A percentile compares a stretch with the other conserved stretches of the same genome.
Conservation (phyloP, 2,888 invertebrate genomes). For the Venusia cambrica region DNA sequence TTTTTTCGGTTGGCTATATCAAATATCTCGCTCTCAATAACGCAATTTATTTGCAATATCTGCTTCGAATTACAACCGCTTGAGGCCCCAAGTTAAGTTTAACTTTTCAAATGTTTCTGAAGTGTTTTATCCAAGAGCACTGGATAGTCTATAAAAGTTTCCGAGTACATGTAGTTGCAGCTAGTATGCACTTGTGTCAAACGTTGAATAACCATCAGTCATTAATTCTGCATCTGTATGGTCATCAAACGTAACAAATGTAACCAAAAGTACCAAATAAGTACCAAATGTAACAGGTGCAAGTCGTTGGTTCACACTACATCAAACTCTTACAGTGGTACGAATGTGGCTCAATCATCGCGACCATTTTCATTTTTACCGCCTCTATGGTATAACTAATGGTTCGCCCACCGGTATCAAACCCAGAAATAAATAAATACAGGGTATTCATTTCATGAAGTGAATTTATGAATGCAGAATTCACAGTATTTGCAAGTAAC, state of each 20-base stretch:
- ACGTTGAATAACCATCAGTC: constrained; percentile 13
- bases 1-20: neutral
- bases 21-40: neutral
- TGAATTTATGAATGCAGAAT: no score
- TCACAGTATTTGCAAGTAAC: no score
- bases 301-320: constrained; percentile 12
- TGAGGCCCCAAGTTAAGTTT: no score
- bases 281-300: constrained; percentile 43
- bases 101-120: no score
- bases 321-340: constrained; percentile 4
- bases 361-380: no score
- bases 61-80: constrained; percentile 6
- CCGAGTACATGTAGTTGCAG: no score
- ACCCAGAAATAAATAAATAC: no score
- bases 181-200: constrained; percentile 18
- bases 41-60: constrained; percentile 7
- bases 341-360: constrained; percentile 4
- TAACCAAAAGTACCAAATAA: constrained; percentile 29
- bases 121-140: no score
- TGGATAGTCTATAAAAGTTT: no score
- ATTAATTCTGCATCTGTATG: constrained; percentile 16
- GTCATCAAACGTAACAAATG: constrained; percentile 31
- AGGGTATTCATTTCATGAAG: no score
- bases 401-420: no score
- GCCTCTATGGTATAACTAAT: no score